A percentile compares a stretch with the other conserved stretches of the same genome.
Conservation (phyloP, 2,888 invertebrate species). For the Petrolisthes manimaculis region DNA sequence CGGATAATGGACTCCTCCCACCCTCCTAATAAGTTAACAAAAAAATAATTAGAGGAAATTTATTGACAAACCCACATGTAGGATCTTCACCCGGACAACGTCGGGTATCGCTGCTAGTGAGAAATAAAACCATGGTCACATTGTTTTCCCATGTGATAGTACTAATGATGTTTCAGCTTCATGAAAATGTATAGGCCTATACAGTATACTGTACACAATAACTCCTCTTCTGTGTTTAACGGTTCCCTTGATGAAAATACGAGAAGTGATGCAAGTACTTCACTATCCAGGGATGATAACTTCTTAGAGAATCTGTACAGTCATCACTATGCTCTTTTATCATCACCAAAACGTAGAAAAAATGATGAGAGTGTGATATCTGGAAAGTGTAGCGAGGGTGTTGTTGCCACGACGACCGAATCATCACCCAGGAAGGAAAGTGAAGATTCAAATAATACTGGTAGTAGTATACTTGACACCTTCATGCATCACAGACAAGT, state of each 20-base stretch:
- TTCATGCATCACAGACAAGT: slow-evolving; percentile 18
- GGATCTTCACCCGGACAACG: no score
- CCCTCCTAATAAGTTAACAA: no score
- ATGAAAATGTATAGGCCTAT: no score
- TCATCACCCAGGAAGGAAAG: slow-evolving; percentile 16
- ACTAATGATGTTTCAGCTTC: no score
- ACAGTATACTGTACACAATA: no score
- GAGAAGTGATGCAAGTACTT: slow-evolving; percentile 21
- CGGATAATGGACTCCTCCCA: no score
- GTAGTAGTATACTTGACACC: not conserved
- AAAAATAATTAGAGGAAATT: no score
- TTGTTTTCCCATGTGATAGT: no score
- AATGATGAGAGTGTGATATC: slow-evolving; percentile 23
- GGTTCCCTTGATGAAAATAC: slow-evolving; percentile 35
- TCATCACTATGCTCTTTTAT: slow-evolving; percentile 51
- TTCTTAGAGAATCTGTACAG: slow-evolving; percentile 52
- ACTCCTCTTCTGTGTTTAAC: slow-evolving; percentile 24
- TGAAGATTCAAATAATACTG: not conserved
- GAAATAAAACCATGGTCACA: no score
- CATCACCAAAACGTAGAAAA: slow-evolving; percentile 51
- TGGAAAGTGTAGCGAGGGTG: slow-evolving; percentile 3
- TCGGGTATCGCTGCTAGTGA: no score
- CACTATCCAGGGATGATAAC: slow-evolving; percentile 13
- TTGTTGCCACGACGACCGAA: not conserved
- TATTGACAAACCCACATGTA: no score